Evolutionary conservation across 1,140 invertebrate species (phyloP).

Genomic region (Elymnias hypermnestra): DNA sequence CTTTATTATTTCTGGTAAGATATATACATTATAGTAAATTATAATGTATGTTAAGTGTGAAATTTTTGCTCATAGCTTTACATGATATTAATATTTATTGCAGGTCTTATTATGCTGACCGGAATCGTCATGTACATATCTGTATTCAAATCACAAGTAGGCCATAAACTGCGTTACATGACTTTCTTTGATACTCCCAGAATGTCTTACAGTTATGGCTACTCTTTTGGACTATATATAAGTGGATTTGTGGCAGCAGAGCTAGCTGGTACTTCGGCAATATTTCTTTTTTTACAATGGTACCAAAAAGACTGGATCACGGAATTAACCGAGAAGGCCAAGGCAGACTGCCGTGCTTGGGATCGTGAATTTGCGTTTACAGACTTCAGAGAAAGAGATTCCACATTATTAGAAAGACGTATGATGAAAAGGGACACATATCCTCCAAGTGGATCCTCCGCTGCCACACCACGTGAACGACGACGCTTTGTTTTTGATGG

Average conservation of each 20-base stretch:
- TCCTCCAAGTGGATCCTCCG: conserved; percentile 67
- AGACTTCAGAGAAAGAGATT: conserved; percentile 61
- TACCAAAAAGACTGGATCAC: conserved; percentile 76
- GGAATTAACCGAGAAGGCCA: conserved; percentile 65
- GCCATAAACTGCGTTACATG: conserved; percentile 87
- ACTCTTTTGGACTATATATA: conserved; percentile 90
- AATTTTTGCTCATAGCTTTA: too few relatives aligned
- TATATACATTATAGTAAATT: too few relatives aligned
- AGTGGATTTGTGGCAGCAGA: conserved; percentile 89
- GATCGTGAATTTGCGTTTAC: conserved; percentile 64
- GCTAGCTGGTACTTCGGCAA: conserved; percentile 88
- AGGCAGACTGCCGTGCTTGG: conserved; percentile 65
- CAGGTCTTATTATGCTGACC: conserved; percentile 91
- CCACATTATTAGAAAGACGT: conserved; percentile 55
- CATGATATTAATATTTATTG: too few relatives aligned
- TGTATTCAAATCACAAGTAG: conserved; percentile 92
- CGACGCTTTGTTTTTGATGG: conserved; percentile 75
- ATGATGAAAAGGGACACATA: conserved; percentile 71
- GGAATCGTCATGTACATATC: conserved; percentile 95
- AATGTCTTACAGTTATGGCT: conserved; percentile 91
- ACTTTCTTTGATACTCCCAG: conserved; percentile 85
- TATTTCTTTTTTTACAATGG: conserved; percentile 88
- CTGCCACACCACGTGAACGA: conserved; percentile 66
- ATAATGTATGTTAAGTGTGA: too few relatives aligned
- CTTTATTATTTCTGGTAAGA: conserved; percentile 82